Evolutionary conservation across 2,113 vertebrate genomes (phyloP).

Genomic region (Panurus biarmicus): DNA sequence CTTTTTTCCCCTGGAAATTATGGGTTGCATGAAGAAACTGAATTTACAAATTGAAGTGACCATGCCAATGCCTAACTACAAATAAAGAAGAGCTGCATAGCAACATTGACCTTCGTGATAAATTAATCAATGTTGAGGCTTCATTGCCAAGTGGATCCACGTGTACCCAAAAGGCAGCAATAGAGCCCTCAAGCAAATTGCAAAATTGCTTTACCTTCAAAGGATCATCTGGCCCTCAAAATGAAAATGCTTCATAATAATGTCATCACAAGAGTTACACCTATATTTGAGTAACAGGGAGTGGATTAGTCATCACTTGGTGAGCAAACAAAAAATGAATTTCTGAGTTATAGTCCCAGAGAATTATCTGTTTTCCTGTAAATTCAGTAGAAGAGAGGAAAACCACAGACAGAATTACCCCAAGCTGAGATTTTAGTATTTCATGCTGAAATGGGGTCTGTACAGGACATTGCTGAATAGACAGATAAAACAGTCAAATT

Average conservation of each 20-base stretch:
- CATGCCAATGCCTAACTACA: neutral
- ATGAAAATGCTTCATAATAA: neutral
- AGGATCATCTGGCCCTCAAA: slow-evolving; percentile 18
- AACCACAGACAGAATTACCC: slow-evolving; percentile 45
- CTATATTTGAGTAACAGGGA: slow-evolving; percentile 52
- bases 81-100: neutral
- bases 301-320: slow-evolving; percentile 23
- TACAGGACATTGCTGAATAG: slow-evolving; percentile 53
- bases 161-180: neutral
- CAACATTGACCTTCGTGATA: neutral
- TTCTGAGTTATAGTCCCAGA: slow-evolving; percentile 11
- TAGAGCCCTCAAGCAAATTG: neutral
- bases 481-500: slow-evolving; percentile 28
- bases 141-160: neutral
- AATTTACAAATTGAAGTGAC: neutral
- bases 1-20: neutral
- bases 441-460: slow-evolving; percentile 13
- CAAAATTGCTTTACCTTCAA: slow-evolving; percentile 21
- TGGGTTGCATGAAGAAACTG: neutral
- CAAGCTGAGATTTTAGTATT: neutral
- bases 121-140: neutral
- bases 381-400: slow-evolving; percentile 30
- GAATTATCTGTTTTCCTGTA: slow-evolving; percentile 64
- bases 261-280: slow-evolving; percentile 55
- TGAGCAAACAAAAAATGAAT: slow-evolving; percentile 44